These are phyloP conservation scores for Tautogolabrus adspersus DNA, from an alignment of 2,113 vertebrate genomes.

Conservation along the genomic window DNA sequence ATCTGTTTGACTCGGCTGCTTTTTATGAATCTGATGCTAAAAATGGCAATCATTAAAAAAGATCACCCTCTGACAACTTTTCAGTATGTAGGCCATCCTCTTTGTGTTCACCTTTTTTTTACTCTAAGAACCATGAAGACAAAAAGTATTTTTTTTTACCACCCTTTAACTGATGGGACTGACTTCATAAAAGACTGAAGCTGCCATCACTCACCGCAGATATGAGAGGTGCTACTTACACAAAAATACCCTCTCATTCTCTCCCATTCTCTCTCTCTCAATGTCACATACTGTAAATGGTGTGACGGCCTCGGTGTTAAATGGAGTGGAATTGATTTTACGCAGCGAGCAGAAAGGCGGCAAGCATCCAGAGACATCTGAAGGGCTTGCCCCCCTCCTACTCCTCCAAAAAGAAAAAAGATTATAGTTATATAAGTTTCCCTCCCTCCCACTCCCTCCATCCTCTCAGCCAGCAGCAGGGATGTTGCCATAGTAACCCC, in stretches of 20 bases:
- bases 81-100: constrained; percentile 59
- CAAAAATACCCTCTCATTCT: constrained; percentile 3
- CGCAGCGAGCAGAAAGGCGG: constrained; percentile 51
- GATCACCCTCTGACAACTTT: constrained; percentile 53
- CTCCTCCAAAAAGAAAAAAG: constrained; percentile 8
- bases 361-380: constrained; percentile 64
- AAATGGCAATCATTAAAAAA: constrained; percentile 48
- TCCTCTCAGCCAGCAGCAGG: constrained; percentile 64
- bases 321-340: constrained; percentile 76
- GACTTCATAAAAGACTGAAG: constrained; percentile 53
- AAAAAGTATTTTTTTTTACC: background rate
- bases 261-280: constrained; percentile 31
- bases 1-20: constrained; percentile 17
- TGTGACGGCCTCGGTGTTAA: constrained; percentile 70
- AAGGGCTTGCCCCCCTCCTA: constrained; percentile 48
- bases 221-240: constrained; percentile 27
- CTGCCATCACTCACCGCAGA: constrained; percentile 42
- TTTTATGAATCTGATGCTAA: constrained; percentile 52
- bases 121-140: constrained; percentile 5
- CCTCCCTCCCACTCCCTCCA: constrained; percentile 77
- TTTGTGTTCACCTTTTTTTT: constrained; percentile 27
- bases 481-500: constrained; percentile 75
- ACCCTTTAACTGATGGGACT: constrained; percentile 27
- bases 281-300: constrained; percentile 74
- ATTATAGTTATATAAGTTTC: constrained; percentile 81